phyloP scores from a whole-genome alignment of 2,888 invertebrate genomes.

The Cephus runcator region DNA sequence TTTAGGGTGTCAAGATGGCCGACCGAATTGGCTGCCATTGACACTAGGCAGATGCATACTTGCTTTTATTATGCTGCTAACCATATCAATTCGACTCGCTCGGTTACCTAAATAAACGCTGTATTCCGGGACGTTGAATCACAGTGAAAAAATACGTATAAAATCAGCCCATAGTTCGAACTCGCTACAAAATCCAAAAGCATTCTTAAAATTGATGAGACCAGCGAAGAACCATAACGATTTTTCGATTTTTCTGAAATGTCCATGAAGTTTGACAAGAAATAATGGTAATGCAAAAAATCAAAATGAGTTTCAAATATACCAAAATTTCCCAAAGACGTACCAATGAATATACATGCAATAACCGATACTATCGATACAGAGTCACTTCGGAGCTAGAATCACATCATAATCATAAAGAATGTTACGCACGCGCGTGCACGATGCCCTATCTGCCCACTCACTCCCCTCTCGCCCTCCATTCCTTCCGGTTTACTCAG shows the following conservation, averaged over 20 bases:
- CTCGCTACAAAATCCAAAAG: neutral
- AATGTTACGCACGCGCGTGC: neutral
- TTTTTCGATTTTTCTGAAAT: neutral
- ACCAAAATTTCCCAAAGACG: neutral
- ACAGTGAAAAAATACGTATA: constrained; percentile 40
- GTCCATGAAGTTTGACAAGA: neutral
- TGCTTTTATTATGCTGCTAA: constrained; percentile 44
- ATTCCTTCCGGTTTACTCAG: constrained; percentile 45
- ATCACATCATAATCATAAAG: neutral
- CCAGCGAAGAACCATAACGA: constrained; percentile 21
- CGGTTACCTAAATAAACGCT: constrained; percentile 50
- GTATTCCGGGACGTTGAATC: constrained; percentile 52
- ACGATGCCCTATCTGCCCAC: neutral
- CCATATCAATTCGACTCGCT: constrained; percentile 51
- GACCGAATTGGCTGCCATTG: constrained; percentile 44
- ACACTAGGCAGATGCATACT: constrained; percentile 53
- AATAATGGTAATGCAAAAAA: neutral
- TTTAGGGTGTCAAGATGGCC: constrained; percentile 41
- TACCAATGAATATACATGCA: neutral
- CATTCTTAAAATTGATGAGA: neutral
- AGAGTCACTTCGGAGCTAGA: neutral
- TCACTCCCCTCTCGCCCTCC: constrained; percentile 24
- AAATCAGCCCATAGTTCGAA: neutral
- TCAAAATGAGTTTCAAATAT: neutral
- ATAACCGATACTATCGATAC: neutral